Conservation (phyloP, 2,113 vertebrate species). For the Macheiramphus alcinus region DNA sequence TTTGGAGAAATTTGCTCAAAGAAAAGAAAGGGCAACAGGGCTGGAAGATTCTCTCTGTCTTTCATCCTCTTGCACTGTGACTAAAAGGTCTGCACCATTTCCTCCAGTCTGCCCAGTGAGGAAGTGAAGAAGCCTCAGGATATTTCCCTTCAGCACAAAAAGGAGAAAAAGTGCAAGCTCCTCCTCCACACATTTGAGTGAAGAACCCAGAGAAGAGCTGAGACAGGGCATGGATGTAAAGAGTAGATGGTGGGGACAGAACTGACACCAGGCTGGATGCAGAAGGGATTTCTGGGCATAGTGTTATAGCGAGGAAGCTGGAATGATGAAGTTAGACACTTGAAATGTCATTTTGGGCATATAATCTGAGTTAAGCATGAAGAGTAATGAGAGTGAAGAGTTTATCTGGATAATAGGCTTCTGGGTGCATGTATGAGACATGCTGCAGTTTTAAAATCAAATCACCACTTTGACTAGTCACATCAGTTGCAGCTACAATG, state of each 20-base stretch:
- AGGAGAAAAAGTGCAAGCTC: background rate
- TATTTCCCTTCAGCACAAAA: background rate
- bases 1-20: background rate
- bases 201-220: background rate
- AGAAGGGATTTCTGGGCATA: background rate
- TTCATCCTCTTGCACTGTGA: background rate
- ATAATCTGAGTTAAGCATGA: background rate
- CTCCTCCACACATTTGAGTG: background rate
- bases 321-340: rapidly evolving
- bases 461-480: background rate
- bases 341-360: background rate
- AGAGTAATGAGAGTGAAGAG: background rate
- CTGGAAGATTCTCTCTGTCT: background rate
- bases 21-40: background rate
- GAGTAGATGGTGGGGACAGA: background rate
- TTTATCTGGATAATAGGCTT: background rate
- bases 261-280: background rate
- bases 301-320: background rate
- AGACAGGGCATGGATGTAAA: background rate
- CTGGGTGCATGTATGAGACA: background rate
- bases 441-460: background rate
- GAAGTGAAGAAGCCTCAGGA: background rate
- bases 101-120: background rate
- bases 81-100: background rate
- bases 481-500: background rate